Percentiles rank a stretch among this genome's conserved stretches.
phyloP scores from a whole-genome alignment of 2,888 invertebrate species.

The Tetramorium bicarinatum region DNA sequence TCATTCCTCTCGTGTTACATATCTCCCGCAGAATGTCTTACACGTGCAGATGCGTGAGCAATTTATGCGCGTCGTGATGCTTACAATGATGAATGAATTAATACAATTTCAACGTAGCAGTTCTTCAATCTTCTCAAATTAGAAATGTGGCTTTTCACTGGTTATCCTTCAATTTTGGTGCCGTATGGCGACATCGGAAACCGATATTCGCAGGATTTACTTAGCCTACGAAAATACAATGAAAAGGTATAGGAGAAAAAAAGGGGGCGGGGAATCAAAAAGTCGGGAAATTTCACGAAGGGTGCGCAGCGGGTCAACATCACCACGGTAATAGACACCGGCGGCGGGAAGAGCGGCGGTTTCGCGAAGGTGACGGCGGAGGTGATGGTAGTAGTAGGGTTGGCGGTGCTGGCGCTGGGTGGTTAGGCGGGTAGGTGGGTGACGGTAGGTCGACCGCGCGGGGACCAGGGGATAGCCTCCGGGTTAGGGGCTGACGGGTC shows the following conservation, averaged over 20 bases:
- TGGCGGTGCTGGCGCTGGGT: slow-evolving; percentile 62
- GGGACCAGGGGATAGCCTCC: slow-evolving; percentile 60
- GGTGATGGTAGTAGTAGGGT: slow-evolving; percentile 71
- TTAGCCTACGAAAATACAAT: neutral
- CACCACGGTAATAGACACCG: slow-evolving; percentile 44
- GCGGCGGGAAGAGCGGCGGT: slow-evolving; percentile 59
- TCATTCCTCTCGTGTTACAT: neutral
- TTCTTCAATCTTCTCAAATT: neutral
- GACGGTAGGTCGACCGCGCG: slow-evolving; percentile 60
- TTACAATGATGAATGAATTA: neutral
- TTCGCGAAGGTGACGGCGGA: slow-evolving; percentile 66
- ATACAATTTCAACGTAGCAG: neutral
- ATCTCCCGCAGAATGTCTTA: neutral
- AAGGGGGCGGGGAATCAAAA: neutral
- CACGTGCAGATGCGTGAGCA: neutral
- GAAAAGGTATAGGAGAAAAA: neutral
- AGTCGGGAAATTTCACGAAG: neutral
- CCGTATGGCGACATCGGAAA: neutral
- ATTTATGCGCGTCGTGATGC: neutral
- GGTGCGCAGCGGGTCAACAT: slow-evolving; percentile 30
- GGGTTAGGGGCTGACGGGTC: slow-evolving; percentile 70
- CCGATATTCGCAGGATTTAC: slow-evolving; percentile 16
- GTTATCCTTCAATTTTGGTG: neutral
- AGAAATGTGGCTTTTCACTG: neutral
- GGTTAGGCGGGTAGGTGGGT: slow-evolving; percentile 33